Evolutionary conservation across 2,888 invertebrate genomes (phyloP).

Genomic region (Leptinotarsa tumamoca): DNA sequence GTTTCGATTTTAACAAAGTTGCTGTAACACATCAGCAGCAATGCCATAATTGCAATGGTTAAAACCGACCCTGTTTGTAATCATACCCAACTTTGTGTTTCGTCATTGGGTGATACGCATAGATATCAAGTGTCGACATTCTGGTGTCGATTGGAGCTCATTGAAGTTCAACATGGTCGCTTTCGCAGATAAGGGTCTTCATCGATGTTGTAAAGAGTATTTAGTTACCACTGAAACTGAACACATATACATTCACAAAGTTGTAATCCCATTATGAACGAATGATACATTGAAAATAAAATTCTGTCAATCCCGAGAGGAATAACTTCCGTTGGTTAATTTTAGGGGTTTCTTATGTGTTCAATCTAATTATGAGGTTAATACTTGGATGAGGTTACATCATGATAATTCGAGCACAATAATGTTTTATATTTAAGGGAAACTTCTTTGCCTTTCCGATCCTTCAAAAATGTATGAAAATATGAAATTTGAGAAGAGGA

Average conservation of each 20-base stretch:
- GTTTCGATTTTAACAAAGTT: no score
- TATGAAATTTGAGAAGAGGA: no score
- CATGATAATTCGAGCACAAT: no score
- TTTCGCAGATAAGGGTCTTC: conserved; percentile 25
- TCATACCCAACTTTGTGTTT: conserved; percentile 37
- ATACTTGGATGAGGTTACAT: neutral
- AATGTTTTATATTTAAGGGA: no score
- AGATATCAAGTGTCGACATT: conserved; percentile 23
- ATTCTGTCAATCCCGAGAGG: neutral
- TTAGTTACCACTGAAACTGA: conserved; percentile 14
- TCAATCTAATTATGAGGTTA: conserved; percentile 1
- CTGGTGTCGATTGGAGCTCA: conserved; percentile 21
- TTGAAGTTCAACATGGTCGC: conserved; percentile 4
- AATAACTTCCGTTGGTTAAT: conserved; percentile 2
- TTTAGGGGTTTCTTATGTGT: neutral
- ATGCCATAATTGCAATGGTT: neutral
- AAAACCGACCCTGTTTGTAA: conserved; percentile 35
- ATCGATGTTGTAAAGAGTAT: conserved; percentile 15
- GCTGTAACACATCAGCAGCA: neutral
- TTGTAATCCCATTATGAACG: conserved; percentile 19
- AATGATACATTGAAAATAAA: conserved; percentile 12
- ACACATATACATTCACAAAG: conserved; percentile 19
- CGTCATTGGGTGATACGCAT: conserved; percentile 41
- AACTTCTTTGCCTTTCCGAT: no score
- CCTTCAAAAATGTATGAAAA: no score